These are phyloP conservation scores for Chloroclysta siterata DNA, from an alignment of 2,888 invertebrate species.

Conservation along the genomic window DNA sequence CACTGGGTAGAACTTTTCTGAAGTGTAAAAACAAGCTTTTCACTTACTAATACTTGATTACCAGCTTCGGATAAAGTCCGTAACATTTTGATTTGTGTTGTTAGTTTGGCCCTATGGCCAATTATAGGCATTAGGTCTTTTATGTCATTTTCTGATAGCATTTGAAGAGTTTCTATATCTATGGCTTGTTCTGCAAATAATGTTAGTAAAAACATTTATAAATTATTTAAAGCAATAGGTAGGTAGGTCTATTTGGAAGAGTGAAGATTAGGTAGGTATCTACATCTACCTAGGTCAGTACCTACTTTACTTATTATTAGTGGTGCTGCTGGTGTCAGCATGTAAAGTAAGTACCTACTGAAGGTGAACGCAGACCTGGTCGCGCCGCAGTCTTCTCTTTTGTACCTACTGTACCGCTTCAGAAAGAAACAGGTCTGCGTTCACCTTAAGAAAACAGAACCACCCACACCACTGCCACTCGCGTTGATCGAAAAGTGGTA, in stretches of 20 bases:
- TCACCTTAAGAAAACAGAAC: no score
- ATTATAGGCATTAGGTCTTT: conserved; percentile 11
- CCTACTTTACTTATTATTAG: no score
- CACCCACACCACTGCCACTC: no score
- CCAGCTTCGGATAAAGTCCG: conserved; percentile 9
- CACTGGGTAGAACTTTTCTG: background rate
- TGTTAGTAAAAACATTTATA: background rate
- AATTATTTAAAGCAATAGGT: background rate
- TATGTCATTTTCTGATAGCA: conserved; percentile 10
- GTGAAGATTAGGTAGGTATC: no score
- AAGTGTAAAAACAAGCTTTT: conserved; percentile 2
- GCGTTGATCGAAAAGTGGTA: background rate
- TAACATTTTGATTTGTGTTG: conserved; percentile 13
- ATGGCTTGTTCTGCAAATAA: conserved; percentile 12
- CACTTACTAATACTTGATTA: conserved; percentile 9
- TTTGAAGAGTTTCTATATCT: conserved; percentile 13
- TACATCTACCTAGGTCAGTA: no score
- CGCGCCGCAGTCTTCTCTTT: no score
- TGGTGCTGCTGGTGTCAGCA: background rate
- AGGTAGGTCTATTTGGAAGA: no score
- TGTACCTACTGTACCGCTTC: no score
- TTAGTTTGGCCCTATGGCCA: conserved; percentile 18
- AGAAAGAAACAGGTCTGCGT: no score
- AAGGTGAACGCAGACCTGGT: no score
- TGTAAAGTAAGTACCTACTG: background rate